Conservation (phyloP, 2,797 vertebrate species). For the Neosilurus hyrtlii region DNA sequence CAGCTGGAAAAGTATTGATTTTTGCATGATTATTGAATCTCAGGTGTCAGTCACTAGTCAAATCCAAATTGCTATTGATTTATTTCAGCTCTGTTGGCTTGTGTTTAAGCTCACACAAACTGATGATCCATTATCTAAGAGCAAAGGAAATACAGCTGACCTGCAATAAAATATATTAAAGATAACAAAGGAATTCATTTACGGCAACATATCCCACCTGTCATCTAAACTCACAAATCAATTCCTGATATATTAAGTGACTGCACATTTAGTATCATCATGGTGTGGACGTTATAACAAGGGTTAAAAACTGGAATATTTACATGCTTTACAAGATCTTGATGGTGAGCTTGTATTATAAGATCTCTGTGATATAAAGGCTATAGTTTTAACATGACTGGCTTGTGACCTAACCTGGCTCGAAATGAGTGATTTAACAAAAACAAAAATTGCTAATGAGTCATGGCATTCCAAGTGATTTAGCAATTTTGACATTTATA, state of each 20-base stretch:
- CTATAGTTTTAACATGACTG: neutral
- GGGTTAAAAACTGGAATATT: neutral
- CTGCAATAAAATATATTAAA: slow-evolving; percentile 10
- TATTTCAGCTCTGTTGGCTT: neutral
- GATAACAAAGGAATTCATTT: slow-evolving; percentile 5
- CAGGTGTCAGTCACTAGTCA: slow-evolving; percentile 18
- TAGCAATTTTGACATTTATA: neutral
- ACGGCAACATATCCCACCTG: neutral
- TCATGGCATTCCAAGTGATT: neutral
- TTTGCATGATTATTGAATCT: slow-evolving; percentile 33
- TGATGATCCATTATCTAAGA: slow-evolving; percentile 18
- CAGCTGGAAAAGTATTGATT: slow-evolving; percentile 22
- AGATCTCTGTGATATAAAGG: neutral
- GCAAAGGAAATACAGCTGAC: slow-evolving; percentile 13
- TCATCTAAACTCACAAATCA: slow-evolving; percentile 23
- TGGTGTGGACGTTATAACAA: neutral
- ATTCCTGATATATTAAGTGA: neutral
- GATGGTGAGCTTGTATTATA: neutral
- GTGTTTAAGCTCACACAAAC: slow-evolving; percentile 32
- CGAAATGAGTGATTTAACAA: neutral
- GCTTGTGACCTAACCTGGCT: neutral
- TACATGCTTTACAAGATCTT: neutral
- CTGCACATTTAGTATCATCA: neutral
- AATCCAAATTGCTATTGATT: slow-evolving; percentile 39
- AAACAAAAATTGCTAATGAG: neutral